Evolutionary conservation across 92 coral and sea anemone genomes (phyloP).

Genomic region (Parazoanthus darwini): DNA sequence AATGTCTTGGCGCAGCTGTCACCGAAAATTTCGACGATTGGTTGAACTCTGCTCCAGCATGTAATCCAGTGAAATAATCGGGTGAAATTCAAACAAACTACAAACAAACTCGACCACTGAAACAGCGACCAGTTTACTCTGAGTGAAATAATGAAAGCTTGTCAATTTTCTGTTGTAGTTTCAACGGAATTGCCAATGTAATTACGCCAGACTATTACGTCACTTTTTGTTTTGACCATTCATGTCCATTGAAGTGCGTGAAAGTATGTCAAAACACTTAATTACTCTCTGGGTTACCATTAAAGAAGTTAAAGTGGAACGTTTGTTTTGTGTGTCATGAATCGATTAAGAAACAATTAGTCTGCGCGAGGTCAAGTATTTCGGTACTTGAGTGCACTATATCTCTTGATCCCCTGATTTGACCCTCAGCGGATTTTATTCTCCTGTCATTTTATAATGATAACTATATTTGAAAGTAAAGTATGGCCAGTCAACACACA

Average conservation of each 20-base stretch:
- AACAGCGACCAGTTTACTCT: background rate
- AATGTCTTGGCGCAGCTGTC: background rate
- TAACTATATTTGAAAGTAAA: too few relatives aligned
- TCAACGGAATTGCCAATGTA: slow-evolving; percentile 19
- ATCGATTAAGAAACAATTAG: background rate
- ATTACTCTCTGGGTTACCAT: background rate
- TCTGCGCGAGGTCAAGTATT: background rate
- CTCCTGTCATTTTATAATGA: too few relatives aligned
- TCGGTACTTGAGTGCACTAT: background rate
- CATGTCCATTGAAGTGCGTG: slow-evolving; percentile 1
- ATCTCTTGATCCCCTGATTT: too few relatives aligned
- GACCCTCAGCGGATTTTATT: too few relatives aligned
- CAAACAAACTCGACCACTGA: background rate
- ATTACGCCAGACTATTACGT: background rate
- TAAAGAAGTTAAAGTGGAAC: background rate
- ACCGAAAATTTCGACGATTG: background rate
- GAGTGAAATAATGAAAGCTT: background rate
- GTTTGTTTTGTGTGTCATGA: slow-evolving; percentile 5
- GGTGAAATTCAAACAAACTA: background rate
- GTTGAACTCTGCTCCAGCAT: background rate
- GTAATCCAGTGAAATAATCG: background rate
- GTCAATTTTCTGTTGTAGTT: background rate
- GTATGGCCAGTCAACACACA: too few relatives aligned
- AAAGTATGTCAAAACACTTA: slow-evolving; percentile 8
- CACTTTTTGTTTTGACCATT: background rate